Percentiles rank a stretch among this genome's conserved stretches.
These are phyloP conservation scores for Seira musarum DNA, from an alignment of 2,888 invertebrate species.

Conservation along the genomic window DNA sequence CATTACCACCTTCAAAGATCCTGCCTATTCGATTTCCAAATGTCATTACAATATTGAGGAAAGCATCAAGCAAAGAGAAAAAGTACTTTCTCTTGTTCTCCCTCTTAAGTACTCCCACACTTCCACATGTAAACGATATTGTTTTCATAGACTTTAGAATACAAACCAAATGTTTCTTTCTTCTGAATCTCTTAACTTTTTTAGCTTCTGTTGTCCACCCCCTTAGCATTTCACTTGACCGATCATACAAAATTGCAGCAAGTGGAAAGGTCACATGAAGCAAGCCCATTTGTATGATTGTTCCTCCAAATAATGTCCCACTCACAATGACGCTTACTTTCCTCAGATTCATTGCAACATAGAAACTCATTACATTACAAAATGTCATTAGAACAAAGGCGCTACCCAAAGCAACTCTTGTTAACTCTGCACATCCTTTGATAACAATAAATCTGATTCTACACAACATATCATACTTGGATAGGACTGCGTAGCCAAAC, in stretches of 20 bases:
- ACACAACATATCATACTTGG: not conserved
- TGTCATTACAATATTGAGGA: slow-evolving; percentile 17
- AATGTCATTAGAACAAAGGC: slow-evolving; percentile 5
- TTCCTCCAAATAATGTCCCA: not conserved
- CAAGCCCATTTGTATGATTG: not conserved
- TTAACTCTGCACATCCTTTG: slow-evolving; percentile 13
- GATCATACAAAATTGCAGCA: slow-evolving; percentile 23
- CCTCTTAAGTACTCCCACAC: slow-evolving; percentile 17
- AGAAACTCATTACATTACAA: not conserved
- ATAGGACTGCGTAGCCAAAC: not conserved
- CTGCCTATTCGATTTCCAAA: too few relatives aligned
- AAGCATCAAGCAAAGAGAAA: not conserved
- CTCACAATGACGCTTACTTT: not conserved
- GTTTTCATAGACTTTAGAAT: slow-evolving; percentile 1
- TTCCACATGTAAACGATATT: not conserved
- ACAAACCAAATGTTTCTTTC: not conserved
- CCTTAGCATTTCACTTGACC: not conserved
- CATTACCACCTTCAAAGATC: too few relatives aligned
- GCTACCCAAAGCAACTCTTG: not conserved
- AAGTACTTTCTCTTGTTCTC: slow-evolving; percentile 30
- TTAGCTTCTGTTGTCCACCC: slow-evolving; percentile 6
- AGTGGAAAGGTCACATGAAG: not conserved
- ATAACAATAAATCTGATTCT: not conserved
- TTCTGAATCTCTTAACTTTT: not conserved
- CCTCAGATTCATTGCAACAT: not conserved